Conservation (phyloP, 1,140 invertebrate genomes). For the Charaxes varanes region DNA sequence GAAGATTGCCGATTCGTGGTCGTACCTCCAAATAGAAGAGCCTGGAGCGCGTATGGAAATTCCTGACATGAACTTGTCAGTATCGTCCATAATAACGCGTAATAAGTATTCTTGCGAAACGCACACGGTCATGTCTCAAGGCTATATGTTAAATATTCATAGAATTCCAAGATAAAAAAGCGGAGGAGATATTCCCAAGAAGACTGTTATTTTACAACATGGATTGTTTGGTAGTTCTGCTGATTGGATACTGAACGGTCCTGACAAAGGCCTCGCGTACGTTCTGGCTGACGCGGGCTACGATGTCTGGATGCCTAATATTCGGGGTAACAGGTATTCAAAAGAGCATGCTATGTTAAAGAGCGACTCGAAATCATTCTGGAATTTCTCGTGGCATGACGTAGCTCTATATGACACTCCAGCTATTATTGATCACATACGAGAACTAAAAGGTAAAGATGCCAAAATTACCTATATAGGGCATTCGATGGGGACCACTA, state of each 20-base stretch:
- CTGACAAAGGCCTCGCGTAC: conserved; percentile 77
- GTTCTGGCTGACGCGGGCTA: conserved; percentile 77
- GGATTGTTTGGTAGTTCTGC: conserved; percentile 84
- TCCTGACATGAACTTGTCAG: conserved; percentile 53
- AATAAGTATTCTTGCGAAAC: conserved; percentile 82
- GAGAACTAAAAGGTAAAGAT: conserved; percentile 67
- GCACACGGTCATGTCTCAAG: conserved; percentile 80
- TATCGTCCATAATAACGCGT: conserved; percentile 75
- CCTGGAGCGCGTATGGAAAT: conserved; percentile 27
- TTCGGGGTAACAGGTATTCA: conserved; percentile 78
- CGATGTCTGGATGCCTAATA: conserved; percentile 81
- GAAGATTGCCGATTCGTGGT: conserved; percentile 34
- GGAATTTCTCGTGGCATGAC: conserved; percentile 82
- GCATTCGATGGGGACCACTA: conserved; percentile 81
- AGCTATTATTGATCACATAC: conserved; percentile 81
- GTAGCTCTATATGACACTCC: conserved; percentile 84
- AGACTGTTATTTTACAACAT: conserved; percentile 82
- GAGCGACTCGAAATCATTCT: conserved; percentile 73
- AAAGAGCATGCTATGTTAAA: conserved; percentile 69
- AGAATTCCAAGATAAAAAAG: conserved; percentile 76
- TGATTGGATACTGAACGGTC: conserved; percentile 84
- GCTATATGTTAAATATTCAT: conserved; percentile 82
- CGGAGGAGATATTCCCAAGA: conserved; percentile 21
- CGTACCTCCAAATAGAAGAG: conserved; percentile 36
- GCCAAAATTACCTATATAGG: conserved; percentile 79